A percentile compares a stretch with the other conserved stretches of the same genome.
Conservation (phyloP, 2,797 vertebrate genomes). For the Clamator glandarius region DNA sequence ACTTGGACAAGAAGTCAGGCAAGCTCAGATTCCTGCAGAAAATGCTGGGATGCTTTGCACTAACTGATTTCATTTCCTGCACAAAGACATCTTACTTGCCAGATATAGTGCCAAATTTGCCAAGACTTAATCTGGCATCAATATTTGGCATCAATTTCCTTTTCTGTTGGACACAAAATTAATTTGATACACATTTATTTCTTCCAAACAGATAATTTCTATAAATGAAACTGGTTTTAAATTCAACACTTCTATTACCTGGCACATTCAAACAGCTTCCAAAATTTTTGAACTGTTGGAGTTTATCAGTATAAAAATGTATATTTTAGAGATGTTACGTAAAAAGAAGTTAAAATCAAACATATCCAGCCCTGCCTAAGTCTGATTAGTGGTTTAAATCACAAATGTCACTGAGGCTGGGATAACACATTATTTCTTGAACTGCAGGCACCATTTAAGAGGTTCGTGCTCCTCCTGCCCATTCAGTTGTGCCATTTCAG, state of each 20-base stretch:
- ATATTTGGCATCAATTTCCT: neutral
- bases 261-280: neutral
- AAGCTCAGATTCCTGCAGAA: neutral
- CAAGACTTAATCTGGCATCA: neutral
- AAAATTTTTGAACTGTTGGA: neutral
- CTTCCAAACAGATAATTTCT: neutral
- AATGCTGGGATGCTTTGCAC: neutral
- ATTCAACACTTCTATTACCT: neutral
- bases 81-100: neutral
- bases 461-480: neutral
- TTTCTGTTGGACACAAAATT: rapidly evolving
- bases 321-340: neutral
- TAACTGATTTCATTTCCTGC: neutral
- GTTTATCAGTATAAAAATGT: neutral
- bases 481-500: neutral
- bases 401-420: neutral
- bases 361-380: neutral
- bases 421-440: neutral
- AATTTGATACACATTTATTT: neutral
- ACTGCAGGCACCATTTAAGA: neutral
- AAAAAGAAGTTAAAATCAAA: neutral
- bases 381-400: neutral
- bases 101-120: neutral
- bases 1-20: neutral
- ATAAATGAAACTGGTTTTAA: neutral